A percentile compares a stretch with the other conserved stretches of the same genome.
These are phyloP conservation scores for Hirtodrosophila duncani DNA, from an alignment of 2,888 invertebrate species.

Conservation along the genomic window DNA sequence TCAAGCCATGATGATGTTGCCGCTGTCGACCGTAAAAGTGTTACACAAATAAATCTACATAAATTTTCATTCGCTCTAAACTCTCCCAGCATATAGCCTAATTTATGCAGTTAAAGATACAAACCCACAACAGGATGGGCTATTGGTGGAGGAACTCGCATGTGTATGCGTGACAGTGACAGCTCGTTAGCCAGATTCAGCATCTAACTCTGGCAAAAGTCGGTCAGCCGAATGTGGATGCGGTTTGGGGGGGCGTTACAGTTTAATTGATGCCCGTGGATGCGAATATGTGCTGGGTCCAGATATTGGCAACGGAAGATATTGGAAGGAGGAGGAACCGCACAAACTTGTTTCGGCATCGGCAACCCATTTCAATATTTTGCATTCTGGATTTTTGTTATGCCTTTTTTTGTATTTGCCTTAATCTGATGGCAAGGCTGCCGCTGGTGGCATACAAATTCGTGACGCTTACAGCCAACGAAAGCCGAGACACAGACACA, in stretches of 20 bases:
- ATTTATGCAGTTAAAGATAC: conserved; percentile 17
- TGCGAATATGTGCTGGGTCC: conserved; percentile 25
- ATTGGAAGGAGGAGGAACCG: conserved; percentile 24
- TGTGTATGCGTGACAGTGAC: neutral
- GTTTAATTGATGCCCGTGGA: conserved; percentile 25
- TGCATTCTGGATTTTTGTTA: conserved; percentile 45
- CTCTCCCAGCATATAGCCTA: conserved; percentile 21
- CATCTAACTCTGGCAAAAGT: conserved; percentile 10
- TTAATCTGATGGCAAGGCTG: conserved; percentile 45
- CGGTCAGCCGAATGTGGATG: neutral
- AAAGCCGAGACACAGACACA: too few species aligned
- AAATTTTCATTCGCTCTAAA: conserved; percentile 28
- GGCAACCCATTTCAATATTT: conserved; percentile 49
- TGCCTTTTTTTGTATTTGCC: conserved; percentile 23
- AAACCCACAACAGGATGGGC: neutral
- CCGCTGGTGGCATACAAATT: conserved; percentile 33
- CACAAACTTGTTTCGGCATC: conserved; percentile 43
- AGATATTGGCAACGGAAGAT: conserved; percentile 14
- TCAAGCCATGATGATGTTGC: conserved; percentile 32
- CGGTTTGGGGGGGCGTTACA: conserved; percentile 21
- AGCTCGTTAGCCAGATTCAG: conserved; percentile 18
- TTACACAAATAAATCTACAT: conserved; percentile 67
- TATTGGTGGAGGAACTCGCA: too few species aligned
- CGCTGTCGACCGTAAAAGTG: conserved; percentile 40
- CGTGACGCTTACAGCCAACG: conserved; percentile 45